Evolutionary conservation across 2,888 invertebrate genomes (phyloP), one percentile per base, ranked within the genome.

Genomic region (Trissolcus brochymenae): DNA sequence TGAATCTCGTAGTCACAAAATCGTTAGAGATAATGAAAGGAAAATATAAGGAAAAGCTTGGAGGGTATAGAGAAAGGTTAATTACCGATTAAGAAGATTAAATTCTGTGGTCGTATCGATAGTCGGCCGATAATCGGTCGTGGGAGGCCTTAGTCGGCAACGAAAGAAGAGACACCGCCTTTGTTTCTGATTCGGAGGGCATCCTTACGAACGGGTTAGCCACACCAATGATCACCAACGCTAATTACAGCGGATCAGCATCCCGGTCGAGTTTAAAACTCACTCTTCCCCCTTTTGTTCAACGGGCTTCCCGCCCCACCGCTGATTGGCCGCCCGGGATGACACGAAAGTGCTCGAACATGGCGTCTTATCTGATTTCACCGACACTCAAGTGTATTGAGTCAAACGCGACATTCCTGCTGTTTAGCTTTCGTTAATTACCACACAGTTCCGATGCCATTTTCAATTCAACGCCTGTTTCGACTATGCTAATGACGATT

Each of bases 221-320:
- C 87, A 87, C 86, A 83, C 85, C 86, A 87, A 83, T 86, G 87
- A 87, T 87, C 87, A 87, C 86, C 84, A 81, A 87, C 85, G 88
- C 87, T 87, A 88, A 88, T 87, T 88, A 88, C 87, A 86, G 84
- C 85, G 86, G 87, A 87, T 87, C 87, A 87, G 87, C 82, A 83
- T 80, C 79, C 81, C 80, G 82, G 82, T 81, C 84, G 85, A 86
- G 86, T 87, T 86, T 87, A 85, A 87, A 87, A 86, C 87, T 87
- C 87, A 86, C 84, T 85, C 87, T 83, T 82, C 81, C 82, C 75
- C 35, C 71, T 78, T 76, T 71, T 76, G 68, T 51, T 62, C 17
- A 25, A 61, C 85, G 85, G 87, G 86, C 87, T 87, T 86, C 87
- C 83, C 86, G 82, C 83, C 83, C 81, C 79, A 82, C 72, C 79